These are phyloP conservation scores for Periophthalmodon schlosseri DNA, from an alignment of 2,113 vertebrate genomes.

Conservation along the genomic window DNA sequence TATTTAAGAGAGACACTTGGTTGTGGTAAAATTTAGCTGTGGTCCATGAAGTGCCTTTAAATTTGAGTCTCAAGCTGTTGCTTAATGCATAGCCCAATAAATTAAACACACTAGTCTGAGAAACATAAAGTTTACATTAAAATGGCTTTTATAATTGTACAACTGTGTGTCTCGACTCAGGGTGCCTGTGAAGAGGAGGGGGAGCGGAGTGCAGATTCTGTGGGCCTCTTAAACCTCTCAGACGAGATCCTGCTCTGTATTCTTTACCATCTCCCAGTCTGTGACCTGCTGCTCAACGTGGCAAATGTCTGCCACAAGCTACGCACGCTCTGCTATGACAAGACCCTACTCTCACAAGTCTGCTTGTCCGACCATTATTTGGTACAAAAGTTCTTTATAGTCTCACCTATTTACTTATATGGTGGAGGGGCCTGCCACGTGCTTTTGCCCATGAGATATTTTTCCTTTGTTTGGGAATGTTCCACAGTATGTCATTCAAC, in stretches of 20 bases:
- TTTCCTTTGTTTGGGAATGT: no score
- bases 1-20: neutral
- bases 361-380: constrained; percentile 86
- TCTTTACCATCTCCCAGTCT: constrained; percentile 85
- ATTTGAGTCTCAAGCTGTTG: no score
- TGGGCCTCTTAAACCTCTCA: constrained; percentile 88
- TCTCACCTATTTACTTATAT: neutral
- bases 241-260: constrained; percentile 96
- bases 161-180: constrained; percentile 56
- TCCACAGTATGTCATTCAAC: no score
- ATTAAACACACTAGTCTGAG: neutral
- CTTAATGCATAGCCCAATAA: no score
- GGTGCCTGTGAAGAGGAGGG: constrained; percentile 64
- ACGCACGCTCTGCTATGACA: constrained; percentile 84
- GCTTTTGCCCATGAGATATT: no score
- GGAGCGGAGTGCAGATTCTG: constrained; percentile 54
- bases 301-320: constrained; percentile 87
- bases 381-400: constrained; percentile 67
- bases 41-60: no score
- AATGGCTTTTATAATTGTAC: neutral
- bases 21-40: no score
- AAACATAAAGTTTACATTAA: neutral
- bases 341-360: constrained; percentile 86
- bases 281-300: constrained; percentile 87
- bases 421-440: no score